Percentiles rank a stretch among this genome's conserved stretches.
phyloP scores from a whole-genome alignment of 1,140 invertebrate genomes.

The Drosophila pandora region DNA sequence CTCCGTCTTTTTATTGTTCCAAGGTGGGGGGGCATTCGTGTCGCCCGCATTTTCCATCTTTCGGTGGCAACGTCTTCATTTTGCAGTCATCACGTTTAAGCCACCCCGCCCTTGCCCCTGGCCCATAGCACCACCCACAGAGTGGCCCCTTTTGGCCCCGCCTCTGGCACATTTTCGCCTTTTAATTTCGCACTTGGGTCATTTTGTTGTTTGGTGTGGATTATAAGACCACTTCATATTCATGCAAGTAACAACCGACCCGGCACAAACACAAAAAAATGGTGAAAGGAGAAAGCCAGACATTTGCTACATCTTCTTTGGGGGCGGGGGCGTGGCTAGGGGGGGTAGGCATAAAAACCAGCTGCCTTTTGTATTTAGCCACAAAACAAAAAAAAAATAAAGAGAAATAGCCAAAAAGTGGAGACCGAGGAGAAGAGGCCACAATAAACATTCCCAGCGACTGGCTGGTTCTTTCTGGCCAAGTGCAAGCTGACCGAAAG shows the following conservation, averaged over 20 bases:
- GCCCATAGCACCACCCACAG: no score
- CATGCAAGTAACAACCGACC: conserved; percentile 77
- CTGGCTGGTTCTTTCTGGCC: conserved; percentile 19
- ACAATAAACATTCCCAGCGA: conserved; percentile 46
- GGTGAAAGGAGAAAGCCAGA: conserved; percentile 24
- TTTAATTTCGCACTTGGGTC: conserved; percentile 82
- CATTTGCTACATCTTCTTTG: conserved; percentile 25
- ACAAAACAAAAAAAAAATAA: conserved; percentile 48
- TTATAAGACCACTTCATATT: conserved; percentile 82
- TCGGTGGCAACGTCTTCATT: conserved; percentile 46
- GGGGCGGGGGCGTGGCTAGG: no score
- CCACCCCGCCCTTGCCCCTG: neutral
- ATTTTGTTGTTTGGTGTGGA: conserved; percentile 82
- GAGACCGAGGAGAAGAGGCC: conserved; percentile 12
- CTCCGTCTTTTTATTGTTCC: conserved; percentile 1
- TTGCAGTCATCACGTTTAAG: conserved; percentile 61
- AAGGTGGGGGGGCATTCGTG: conserved; percentile 3
- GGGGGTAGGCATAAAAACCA: conserved; percentile 67
- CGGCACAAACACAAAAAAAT: conserved; percentile 26
- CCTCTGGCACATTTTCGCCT: conserved; percentile 73
- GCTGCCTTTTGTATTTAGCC: conserved; percentile 80
- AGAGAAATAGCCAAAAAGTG: conserved; percentile 15
- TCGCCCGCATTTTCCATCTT: conserved; percentile 20
- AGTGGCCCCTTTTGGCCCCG: conserved; percentile 6
- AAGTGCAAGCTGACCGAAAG: conserved; percentile 79